These are phyloP conservation scores for Carollia perspicillata DNA, from an alignment of 2,113 vertebrate species.

Conservation along the genomic window DNA sequence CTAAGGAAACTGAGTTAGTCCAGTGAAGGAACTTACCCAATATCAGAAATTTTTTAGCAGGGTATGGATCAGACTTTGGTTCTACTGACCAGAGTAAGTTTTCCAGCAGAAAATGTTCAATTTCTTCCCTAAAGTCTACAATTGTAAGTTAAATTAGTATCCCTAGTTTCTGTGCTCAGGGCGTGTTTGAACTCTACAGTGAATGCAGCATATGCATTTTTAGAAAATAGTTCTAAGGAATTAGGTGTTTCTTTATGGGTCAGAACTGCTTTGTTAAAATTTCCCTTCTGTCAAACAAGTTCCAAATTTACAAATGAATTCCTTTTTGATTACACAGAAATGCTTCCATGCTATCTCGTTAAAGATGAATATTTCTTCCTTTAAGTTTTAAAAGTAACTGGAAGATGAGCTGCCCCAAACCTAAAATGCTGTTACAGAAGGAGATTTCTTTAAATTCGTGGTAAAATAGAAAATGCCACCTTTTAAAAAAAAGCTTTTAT, in stretches of 20 bases:
- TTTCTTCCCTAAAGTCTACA: neutral
- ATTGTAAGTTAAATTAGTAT: neutral
- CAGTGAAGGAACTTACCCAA: neutral
- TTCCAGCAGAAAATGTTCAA: neutral
- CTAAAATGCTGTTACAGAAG: neutral
- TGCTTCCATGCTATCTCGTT: slow-evolving; percentile 61
- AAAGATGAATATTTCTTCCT: slow-evolving; percentile 51
- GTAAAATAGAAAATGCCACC: neutral
- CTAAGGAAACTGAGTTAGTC: neutral
- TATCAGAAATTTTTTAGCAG: neutral
- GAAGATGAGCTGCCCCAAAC: slow-evolving; percentile 42
- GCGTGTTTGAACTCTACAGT: neutral
- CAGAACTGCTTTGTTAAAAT: slow-evolving; percentile 55
- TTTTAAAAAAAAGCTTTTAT: neutral
- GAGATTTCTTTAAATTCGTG: slow-evolving; percentile 56
- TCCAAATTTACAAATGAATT: slow-evolving; percentile 61
- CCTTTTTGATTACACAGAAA: slow-evolving; percentile 56
- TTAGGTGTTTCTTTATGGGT: slow-evolving; percentile 16
- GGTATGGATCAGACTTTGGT: neutral
- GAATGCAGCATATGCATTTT: neutral
- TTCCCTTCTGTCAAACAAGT: slow-evolving; percentile 38
- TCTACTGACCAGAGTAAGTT: neutral
- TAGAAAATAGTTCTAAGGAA: slow-evolving; percentile 36
- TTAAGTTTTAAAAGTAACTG: slow-evolving; percentile 64
- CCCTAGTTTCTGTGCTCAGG: slow-evolving; percentile 1